A percentile compares a stretch with the other conserved stretches of the same genome.
These are phyloP conservation scores for Cirrhinus mrigala DNA, from an alignment of 2,797 vertebrate genomes.

Conservation along the genomic window DNA sequence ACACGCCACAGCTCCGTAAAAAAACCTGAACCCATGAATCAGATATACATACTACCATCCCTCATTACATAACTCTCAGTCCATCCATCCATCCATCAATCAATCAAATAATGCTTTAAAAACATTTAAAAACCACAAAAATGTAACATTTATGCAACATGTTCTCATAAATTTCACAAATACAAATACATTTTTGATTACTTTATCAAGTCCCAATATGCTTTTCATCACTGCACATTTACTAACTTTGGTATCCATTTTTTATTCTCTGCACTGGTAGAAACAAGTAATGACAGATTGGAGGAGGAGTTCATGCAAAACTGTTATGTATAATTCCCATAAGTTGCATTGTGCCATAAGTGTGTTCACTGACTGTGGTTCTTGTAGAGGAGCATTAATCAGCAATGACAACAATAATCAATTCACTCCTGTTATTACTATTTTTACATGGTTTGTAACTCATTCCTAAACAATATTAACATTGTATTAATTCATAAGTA, in stretches of 20 bases:
- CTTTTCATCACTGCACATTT: background rate
- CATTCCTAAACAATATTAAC: background rate
- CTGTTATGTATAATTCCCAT: background rate
- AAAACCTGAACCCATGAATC: background rate
- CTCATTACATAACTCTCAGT: too few species aligned
- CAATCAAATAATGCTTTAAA: too few species aligned
- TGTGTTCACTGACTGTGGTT: background rate
- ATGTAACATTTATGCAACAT: too few species aligned
- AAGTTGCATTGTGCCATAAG: background rate
- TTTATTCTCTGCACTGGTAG: background rate
- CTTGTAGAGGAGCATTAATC: background rate
- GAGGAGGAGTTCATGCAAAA: slow-evolving; percentile 8
- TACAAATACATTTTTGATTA: background rate
- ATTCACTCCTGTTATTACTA: background rate
- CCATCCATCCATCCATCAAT: background rate
- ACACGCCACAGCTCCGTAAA: background rate
- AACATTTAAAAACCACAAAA: too few species aligned
- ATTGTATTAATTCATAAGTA: background rate
- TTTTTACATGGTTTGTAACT: background rate
- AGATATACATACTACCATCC: too few species aligned
- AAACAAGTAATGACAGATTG: background rate
- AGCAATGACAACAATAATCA: background rate
- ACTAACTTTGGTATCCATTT: background rate
- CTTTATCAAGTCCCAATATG: background rate
- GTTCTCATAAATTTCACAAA: too few species aligned